Evolutionary conservation across 1,140 invertebrate genomes (phyloP).

Genomic region (Parapsyche elsis): DNA sequence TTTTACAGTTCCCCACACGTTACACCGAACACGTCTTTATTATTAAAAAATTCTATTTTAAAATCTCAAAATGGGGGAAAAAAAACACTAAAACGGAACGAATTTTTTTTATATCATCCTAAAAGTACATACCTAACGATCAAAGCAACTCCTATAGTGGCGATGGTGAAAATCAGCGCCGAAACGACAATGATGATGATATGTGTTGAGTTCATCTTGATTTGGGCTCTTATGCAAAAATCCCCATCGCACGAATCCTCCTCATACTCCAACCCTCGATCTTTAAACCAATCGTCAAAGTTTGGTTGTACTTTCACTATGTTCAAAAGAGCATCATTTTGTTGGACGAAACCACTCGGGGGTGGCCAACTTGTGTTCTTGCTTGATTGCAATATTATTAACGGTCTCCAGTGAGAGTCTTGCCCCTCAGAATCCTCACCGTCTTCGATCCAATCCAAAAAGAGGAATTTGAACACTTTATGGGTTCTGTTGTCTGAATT

Average conservation of each 20-base stretch:
- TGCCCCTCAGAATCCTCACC: constrained; percentile 1
- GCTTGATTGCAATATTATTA: constrained; percentile 49
- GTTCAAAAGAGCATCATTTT: constrained; percentile 40
- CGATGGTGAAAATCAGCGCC: constrained; percentile 48
- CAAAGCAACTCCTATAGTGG: constrained; percentile 44
- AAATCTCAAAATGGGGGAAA: too few species aligned
- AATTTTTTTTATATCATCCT: background rate
- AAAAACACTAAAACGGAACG: background rate
- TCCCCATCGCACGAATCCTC: constrained; percentile 53
- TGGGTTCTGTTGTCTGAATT: constrained; percentile 38
- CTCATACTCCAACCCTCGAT: constrained; percentile 48
- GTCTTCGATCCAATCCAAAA: constrained; percentile 46
- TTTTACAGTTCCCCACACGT: too few species aligned
- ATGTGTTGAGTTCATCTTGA: constrained; percentile 54
- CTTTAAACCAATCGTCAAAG: constrained; percentile 53
- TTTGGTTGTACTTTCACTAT: constrained; percentile 52
- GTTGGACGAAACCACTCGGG: constrained; percentile 22
- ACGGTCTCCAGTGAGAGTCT: constrained; percentile 48
- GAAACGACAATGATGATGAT: constrained; percentile 52
- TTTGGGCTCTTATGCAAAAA: constrained; percentile 54
- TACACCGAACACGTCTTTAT: too few species aligned
- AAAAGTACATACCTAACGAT: constrained; percentile 50
- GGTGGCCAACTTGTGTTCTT: constrained; percentile 33
- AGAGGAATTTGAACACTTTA: constrained; percentile 54
- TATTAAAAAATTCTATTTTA: too few species aligned